Base-by-base conservation (phyloP, 2,113 vertebrate species). In the Okapia johnstoni region DNA sequence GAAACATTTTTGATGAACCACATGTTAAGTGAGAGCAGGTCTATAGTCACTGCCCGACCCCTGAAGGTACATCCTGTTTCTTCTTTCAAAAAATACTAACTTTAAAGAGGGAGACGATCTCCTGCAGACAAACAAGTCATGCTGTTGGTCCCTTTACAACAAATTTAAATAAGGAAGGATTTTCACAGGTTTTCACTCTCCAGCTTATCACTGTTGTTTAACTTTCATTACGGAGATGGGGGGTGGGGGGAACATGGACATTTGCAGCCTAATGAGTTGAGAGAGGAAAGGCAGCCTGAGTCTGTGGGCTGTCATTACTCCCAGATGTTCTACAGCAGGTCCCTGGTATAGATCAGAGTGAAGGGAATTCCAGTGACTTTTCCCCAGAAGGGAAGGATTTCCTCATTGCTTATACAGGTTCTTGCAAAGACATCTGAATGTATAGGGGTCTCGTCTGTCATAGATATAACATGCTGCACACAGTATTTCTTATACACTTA, bases 11-110 rank as follows among this genome's bases (percentile, higher is more conserved):
- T 81, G 83, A 84, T 57, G 57, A 26, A n/a, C 21, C 15, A n/a
- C 48, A 25, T 92, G 40, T 91, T 91, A 28, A 87, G 2, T 21
- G 46, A 83, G 81, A 52, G 92, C 16, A 91, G 93, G 28, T 25
- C 30, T 17, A 26, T 0, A 40, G 63, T 48, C 70, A 85, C 13
- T 52, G 76, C 33, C 16, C 28, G 14, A 48, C 10, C n/a, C 83
- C 25, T 80, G 55, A 88, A 76, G 43, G 58, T 40, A 50, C 1
- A 33, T 25, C n/a, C 36, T 14, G 36, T 54, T 83, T 84, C 30
- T 96, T 63, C 54, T 66, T 94, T 95, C 19, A 90, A 66, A 97
- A 93, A 46, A 40, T 10, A 86, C 33, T 48, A 76, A 54, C 76
- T 10, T 33, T 80, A 84, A 80, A 40, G 70, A 96, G 92, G 93